Evolutionary conservation across 1,140 invertebrate genomes (phyloP).

Genomic region (Zaprionus nigranus): DNA sequence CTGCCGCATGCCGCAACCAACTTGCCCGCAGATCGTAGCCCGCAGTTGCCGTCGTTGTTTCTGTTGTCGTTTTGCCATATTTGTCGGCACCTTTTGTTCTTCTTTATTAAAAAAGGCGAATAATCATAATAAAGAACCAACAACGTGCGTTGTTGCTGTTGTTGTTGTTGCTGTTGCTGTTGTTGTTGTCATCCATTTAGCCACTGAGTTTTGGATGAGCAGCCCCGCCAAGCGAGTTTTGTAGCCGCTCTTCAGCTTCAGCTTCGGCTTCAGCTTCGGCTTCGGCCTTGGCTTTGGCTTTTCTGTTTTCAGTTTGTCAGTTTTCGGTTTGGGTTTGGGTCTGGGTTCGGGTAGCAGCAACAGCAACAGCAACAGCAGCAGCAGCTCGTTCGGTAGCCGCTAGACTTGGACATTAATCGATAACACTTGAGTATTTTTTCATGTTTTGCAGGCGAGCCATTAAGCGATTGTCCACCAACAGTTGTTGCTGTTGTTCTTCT

Average conservation of each 20-base stretch:
- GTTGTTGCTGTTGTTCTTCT: slow-evolving; percentile 23
- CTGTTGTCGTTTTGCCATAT: slow-evolving; percentile 72
- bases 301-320: not conserved
- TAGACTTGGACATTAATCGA: slow-evolving; percentile 84
- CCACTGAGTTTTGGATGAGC: slow-evolving; percentile 80
- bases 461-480: slow-evolving; percentile 83
- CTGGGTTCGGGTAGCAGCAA: slow-evolving; percentile 19
- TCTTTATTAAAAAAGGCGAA: slow-evolving; percentile 83
- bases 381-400: slow-evolving; percentile 81
- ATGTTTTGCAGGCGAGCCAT: slow-evolving; percentile 84
- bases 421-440: slow-evolving; percentile 85
- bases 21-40: slow-evolving; percentile 9
- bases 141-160: slow-evolving; percentile 49
- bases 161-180: too few species aligned
- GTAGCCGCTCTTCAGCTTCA: slow-evolving; percentile 31
- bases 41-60: slow-evolving; percentile 18
- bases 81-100: slow-evolving; percentile 81
- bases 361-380: slow-evolving; percentile 32
- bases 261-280: not conserved
- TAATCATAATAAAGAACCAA: slow-evolving; percentile 83
- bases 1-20: slow-evolving; percentile 57
- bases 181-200: slow-evolving; percentile 73
- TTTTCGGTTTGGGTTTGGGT: slow-evolving; percentile 16
- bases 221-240: slow-evolving; percentile 69
- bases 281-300: slow-evolving; percentile 1